Conservation (phyloP, 2,888 invertebrate genomes). For the Uloborus plumipes region DNA sequence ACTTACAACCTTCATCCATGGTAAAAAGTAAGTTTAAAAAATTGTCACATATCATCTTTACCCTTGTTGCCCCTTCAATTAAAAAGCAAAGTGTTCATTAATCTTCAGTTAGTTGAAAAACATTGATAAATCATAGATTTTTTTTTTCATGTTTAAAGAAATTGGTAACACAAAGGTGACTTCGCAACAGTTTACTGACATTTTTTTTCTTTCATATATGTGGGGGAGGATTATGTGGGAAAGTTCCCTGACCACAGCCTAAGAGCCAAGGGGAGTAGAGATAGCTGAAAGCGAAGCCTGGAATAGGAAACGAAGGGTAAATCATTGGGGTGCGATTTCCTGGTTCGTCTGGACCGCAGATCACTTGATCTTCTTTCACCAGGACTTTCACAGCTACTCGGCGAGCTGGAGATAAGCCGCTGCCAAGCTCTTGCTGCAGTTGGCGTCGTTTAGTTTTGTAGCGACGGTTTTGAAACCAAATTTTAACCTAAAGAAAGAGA, state of each 20-base stretch:
- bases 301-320: slow-evolving; percentile 59
- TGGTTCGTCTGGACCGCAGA: slow-evolving; percentile 52
- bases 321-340: slow-evolving; percentile 25
- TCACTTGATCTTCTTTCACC: slow-evolving; percentile 84
- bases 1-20: no score
- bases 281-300: slow-evolving; percentile 57
- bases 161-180: no score
- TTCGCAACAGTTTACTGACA: not conserved
- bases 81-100: no score
- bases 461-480: slow-evolving; percentile 89
- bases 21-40: no score
- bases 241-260: slow-evolving; percentile 29
- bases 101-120: no score
- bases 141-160: no score
- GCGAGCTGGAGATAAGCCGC: slow-evolving; percentile 76
- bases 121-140: no score
- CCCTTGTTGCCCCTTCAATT: no score
- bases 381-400: slow-evolving; percentile 93
- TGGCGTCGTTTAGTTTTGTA: slow-evolving; percentile 91
- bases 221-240: slow-evolving; percentile 22
- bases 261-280: slow-evolving; percentile 62
- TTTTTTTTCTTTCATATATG: not conserved
- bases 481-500: slow-evolving; percentile 75
- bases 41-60: no score
- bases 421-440: slow-evolving; percentile 77